Percentiles rank a stretch among this genome's conserved stretches.
phyloP scores from a whole-genome alignment of 2,797 vertebrate species.

The Alca torda region DNA sequence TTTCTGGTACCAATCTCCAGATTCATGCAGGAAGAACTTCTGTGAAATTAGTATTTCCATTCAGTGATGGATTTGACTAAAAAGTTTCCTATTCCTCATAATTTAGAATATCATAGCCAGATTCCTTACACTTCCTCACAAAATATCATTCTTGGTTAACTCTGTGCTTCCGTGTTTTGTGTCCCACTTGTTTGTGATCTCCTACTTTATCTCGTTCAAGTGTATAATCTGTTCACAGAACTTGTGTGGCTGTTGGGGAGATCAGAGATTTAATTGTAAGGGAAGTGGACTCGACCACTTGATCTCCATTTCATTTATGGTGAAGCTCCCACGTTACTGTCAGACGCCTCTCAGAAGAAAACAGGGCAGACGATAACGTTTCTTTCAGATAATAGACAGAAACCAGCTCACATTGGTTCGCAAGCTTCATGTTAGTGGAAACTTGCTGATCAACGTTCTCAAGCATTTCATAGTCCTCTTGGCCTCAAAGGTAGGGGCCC shows the following conservation, averaged over 20 bases:
- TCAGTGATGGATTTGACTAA: neutral
- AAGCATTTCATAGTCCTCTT: slow-evolving; percentile 79
- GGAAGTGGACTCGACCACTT: neutral
- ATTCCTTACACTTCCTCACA: neutral
- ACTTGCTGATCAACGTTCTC: slow-evolving; percentile 80
- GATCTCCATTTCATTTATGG: neutral
- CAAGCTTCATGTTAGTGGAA: slow-evolving; percentile 80
- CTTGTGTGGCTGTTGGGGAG: neutral
- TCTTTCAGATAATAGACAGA: slow-evolving; percentile 82
- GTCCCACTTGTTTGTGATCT: neutral
- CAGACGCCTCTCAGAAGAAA: neutral
- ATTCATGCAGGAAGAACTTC: neutral
- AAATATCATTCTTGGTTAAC: neutral
- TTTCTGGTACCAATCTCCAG: neutral
- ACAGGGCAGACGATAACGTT: neutral
- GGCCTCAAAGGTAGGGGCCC: slow-evolving; percentile 77
- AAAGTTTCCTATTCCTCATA: neutral
- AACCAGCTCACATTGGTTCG: slow-evolving; percentile 81
- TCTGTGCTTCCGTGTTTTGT: neutral
- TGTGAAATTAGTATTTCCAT: neutral
- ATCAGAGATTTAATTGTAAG: neutral
- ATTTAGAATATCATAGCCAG: neutral
- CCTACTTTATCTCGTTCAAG: neutral
- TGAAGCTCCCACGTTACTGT: neutral
- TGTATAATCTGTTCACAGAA: neutral